These are phyloP conservation scores for Trichopoda pennipes DNA, from an alignment of 2,888 invertebrate species.

Conservation along the genomic window DNA sequence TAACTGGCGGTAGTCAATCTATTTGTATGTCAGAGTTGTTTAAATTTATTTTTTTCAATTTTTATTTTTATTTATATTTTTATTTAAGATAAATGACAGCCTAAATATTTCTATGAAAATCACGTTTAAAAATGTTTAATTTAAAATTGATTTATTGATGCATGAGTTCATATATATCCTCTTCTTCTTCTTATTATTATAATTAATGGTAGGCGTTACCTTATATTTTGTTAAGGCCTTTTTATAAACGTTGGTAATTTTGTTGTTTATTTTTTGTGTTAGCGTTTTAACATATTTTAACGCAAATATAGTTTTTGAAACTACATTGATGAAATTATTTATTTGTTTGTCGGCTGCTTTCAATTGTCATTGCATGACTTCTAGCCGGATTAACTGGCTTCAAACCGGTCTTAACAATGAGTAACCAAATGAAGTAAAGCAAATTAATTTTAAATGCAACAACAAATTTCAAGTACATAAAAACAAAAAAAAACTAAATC, in stretches of 20 bases:
- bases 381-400: conserved; percentile 56
- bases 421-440: conserved; percentile 11
- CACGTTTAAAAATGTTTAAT: too few relatives aligned
- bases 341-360: conserved; percentile 29
- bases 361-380: conserved; percentile 39
- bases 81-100: background rate
- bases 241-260: too few relatives aligned
- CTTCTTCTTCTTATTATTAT: background rate
- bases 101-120: too few relatives aligned
- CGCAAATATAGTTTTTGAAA: background rate
- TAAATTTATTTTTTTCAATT: too few relatives aligned
- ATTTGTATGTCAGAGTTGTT: conserved; percentile 32
- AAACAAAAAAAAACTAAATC: background rate
- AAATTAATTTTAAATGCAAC: conserved; percentile 16
- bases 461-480: background rate
- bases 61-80: background rate
- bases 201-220: conserved; percentile 4
- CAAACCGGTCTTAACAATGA: conserved; percentile 3
- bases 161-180: background rate
- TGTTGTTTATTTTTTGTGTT: too few relatives aligned
- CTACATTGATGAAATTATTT: conserved; percentile 19
- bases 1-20: background rate
- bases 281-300: background rate
- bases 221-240: background rate
- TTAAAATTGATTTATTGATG: background rate